phyloP scores from a whole-genome alignment of 2,888 invertebrate species.

The Acronicta leporina region DNA sequence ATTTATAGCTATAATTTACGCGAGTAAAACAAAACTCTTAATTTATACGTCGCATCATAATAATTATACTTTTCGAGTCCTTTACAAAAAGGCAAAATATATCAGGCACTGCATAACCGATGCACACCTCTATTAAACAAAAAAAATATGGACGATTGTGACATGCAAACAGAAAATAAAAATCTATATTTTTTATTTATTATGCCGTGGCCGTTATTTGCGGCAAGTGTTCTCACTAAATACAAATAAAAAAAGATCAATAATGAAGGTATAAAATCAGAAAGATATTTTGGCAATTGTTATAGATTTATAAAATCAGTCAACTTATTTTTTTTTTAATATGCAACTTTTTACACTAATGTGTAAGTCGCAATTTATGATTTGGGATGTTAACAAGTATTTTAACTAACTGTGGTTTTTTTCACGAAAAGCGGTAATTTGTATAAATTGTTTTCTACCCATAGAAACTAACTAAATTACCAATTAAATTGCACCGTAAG shows the following conservation, averaged over 20 bases:
- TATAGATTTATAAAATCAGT: constrained; percentile 31
- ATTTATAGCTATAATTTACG: not conserved
- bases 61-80: not conserved
- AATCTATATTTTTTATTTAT: no score
- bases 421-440: constrained; percentile 3
- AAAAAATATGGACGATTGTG: no score
- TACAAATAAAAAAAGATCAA: constrained; percentile 1
- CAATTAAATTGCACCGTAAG: constrained; percentile 19
- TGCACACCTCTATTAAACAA: not conserved
- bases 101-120: not conserved
- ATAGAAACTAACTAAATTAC: constrained; percentile 37
- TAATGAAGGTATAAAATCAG: not conserved
- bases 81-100: not conserved
- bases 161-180: no score
- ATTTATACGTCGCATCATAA: not conserved
- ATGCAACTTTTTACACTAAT: constrained; percentile 32
- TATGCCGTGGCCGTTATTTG: no score
- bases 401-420: not conserved
- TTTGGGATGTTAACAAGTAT: not conserved
- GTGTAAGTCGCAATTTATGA: constrained; percentile 8
- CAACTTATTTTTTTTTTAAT: constrained; percentile 30
- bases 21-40: not conserved
- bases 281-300: not conserved
- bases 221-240: not conserved
- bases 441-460: constrained; percentile 3